Evolutionary conservation across 2,797 vertebrate species (phyloP), one percentile per base, ranked within the genome.

Genomic region (Myotis planiceps): DNA sequence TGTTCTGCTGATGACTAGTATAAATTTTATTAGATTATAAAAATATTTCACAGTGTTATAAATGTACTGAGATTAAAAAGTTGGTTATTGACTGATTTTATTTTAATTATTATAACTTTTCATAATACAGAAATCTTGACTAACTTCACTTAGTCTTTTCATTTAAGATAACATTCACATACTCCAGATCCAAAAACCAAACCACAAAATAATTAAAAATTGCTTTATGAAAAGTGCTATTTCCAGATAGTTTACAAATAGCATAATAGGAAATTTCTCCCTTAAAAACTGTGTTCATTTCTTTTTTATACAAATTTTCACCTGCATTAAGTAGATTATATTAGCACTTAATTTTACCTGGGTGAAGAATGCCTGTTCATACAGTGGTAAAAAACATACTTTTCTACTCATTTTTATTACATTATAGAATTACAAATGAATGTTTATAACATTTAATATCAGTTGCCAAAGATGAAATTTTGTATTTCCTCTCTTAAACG

Each of bases 391-490:
- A 78, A 84, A 92, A 80, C 13, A 25, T 42, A 75, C 15, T 90
- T 96, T 93, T 92, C 88, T 88, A 0, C 0, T 96, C 55, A 76
- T 95, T 97, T 97, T 97, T 79, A 92, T 45, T 89, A 10, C 0
- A 83, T 81, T 93, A 9, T 25, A 86, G 81, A 76, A 85, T 95
- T 65, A 96, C 1, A 86, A 92, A 92, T 69, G 69, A 86, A 71
- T 92, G 29, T 92, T 74, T 92, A 3, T 92, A 93, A 74, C 90
- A 34, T 85, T 94, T 75, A 96, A 53, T 93, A 69, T 82, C 79
- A 42, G 89, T 95, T 85, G 93, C 68, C 95, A 75, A 97, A 96
- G 87, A 84, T 76, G 23, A 55, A 95, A 91, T 92, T 97, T 97
- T 95, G 19, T 84, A 53, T 72, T 93, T 78, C 16, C n/a, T 19